Evolutionary conservation across 1,140 invertebrate species (phyloP).

Genomic region (Eriosoma lanigerum): DNA sequence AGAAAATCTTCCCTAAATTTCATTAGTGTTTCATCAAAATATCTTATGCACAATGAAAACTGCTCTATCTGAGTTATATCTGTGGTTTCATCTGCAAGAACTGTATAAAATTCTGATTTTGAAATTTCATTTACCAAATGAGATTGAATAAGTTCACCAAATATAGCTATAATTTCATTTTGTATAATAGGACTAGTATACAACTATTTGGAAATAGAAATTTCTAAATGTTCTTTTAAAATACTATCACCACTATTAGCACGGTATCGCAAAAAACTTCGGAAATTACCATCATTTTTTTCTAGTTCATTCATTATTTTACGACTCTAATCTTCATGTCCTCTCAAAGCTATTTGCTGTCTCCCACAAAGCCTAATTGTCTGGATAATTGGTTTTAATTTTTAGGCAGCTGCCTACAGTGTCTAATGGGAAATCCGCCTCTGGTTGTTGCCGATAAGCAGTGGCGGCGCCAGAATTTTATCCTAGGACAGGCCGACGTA

Average conservation of each 20-base stretch:
- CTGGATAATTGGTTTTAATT: constrained; percentile 17
- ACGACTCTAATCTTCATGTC: constrained; percentile 16
- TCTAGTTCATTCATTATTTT: background rate
- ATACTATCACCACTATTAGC: constrained; percentile 6
- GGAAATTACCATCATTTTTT: constrained; percentile 52
- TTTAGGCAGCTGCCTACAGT: no score
- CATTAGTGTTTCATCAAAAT: constrained; percentile 39
- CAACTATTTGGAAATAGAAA: background rate
- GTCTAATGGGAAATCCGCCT: no score
- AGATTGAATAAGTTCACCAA: constrained; percentile 50
- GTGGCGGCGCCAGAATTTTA: no score
- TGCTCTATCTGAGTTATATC: constrained; percentile 53
- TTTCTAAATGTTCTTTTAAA: constrained; percentile 33
- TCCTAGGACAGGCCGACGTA: no score
- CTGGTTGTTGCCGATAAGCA: no score
- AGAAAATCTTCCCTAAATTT: constrained; percentile 54
- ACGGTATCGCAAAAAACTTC: background rate
- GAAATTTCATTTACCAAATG: constrained; percentile 51
- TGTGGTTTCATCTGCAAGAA: constrained; percentile 53
- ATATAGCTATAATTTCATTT: constrained; percentile 53
- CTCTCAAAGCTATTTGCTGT: constrained; percentile 10
- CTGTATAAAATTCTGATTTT: constrained; percentile 42
- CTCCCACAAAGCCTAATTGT: background rate
- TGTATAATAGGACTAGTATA: constrained; percentile 53
- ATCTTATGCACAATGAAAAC: constrained; percentile 53